Base-by-base conservation (phyloP, 2,888 invertebrate species). In the Phaedon cochleariae region DNA sequence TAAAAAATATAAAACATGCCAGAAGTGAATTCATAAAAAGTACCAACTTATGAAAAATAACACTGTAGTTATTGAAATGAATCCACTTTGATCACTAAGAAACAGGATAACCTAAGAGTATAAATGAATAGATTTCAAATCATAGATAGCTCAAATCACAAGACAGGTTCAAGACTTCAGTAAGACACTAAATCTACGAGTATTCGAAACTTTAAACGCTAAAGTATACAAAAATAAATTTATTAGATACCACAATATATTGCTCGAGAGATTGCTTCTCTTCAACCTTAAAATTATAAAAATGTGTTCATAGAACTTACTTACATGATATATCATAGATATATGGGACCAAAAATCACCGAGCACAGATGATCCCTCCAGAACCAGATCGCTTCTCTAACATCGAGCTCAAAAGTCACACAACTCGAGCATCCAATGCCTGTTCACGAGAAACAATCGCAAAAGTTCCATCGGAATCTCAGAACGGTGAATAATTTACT, bases 271-370 rank as follows among this genome's bases (percentile, higher is more conserved):
- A 34, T 34, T 34, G 2, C 12, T 34, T 34, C 34, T 26, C 26
- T 45, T 12, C 55, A 41, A 41, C 22, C 37, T 41, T 52, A 60
- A 52, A 45, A 63, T 12, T 29, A 52, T 53, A 20, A 59, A 68
- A 54, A 72, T 65, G 69, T 85, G 95, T 95, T 95, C 95, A 95
- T 92, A 94, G 95, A 95, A 95, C 95, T 91, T 95, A 95, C 95
- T 85, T 84, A 85, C 74, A 74, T 89, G 90, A 95, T 95, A 95
- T 95, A 95, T 95, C 95, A 95, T 95, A 93, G 95, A 95, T 95
- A 95, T 95, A 95, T 95, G 93, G 93, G 93, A 92, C 90, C 88
- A 91, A 69, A 93, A 82, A 83, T 83, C 82, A 83, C 83, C 82
- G 77, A 80, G 68, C 76, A 78, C 77, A 75, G 69, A 77, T 71